Percentiles rank a stretch among this genome's conserved stretches.
Conservation (phyloP, 2,113 vertebrate species). For the Lathamus discolor region DNA sequence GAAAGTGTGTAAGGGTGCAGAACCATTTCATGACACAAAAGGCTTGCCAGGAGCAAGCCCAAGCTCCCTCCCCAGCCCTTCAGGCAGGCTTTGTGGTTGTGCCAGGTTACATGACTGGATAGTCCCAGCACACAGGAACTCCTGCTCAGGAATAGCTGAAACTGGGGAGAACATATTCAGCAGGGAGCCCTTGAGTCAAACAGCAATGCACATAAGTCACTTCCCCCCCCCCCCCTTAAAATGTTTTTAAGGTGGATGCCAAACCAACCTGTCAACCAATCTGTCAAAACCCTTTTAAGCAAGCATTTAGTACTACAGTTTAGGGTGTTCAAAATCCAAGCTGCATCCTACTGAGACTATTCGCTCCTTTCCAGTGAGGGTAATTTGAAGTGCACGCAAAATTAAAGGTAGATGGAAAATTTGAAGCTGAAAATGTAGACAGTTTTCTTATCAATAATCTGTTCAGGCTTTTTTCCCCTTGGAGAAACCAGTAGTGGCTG, state of each 20-base stretch:
- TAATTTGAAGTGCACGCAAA: neutral
- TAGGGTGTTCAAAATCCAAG: neutral
- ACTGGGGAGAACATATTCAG: neutral
- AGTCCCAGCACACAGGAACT: neutral
- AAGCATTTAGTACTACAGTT: neutral
- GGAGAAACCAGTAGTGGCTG: neutral
- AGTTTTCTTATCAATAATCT: neutral
- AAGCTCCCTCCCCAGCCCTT: neutral
- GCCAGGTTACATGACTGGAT: neutral
- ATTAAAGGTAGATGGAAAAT: neutral
- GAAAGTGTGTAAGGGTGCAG: rapidly evolving
- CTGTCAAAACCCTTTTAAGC: neutral
- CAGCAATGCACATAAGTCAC: neutral
- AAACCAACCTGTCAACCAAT: neutral
- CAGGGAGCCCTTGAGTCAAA: neutral
- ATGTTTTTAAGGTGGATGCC: neutral
- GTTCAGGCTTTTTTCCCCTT: neutral
- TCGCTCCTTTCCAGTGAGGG: neutral
- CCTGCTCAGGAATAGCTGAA: neutral
- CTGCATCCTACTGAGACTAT: neutral
- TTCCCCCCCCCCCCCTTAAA: neutral
- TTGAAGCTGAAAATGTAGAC: neutral
- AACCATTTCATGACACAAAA: neutral
- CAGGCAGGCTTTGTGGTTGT: rapidly evolving
- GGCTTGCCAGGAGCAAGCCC: neutral